A percentile compares a stretch with the other conserved stretches of the same genome.
phyloP scores from a whole-genome alignment of 2,888 invertebrate genomes.

The Deladenus siricidicola region DNA sequence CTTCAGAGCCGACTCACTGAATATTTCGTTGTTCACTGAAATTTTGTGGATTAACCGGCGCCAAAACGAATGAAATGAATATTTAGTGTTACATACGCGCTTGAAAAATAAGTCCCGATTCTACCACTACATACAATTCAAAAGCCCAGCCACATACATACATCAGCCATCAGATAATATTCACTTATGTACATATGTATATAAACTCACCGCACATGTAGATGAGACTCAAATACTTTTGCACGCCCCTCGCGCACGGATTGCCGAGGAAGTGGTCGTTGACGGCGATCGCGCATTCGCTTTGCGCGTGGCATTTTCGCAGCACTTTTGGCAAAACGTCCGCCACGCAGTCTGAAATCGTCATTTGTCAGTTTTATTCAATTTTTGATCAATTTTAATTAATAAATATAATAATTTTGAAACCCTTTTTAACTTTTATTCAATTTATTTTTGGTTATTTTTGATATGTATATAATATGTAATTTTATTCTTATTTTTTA shows the following conservation, averaged over 20 bases:
- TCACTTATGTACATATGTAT: background rate
- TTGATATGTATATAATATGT: background rate
- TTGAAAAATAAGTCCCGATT: background rate
- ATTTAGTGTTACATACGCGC: background rate
- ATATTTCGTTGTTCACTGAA: conserved; percentile 50
- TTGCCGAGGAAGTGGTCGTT: conserved; percentile 54
- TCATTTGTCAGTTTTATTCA: background rate
- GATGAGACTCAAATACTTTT: conserved; percentile 55
- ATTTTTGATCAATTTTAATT: conserved; percentile 4
- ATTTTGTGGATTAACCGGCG: background rate
- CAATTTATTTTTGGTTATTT: no score
- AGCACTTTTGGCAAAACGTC: conserved; percentile 50
- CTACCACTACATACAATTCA: no score
- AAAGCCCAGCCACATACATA: no score
- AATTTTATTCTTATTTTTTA: no score
- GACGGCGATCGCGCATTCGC: conserved; percentile 53
- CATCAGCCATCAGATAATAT: no score
- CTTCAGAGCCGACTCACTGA: conserved; percentile 47
- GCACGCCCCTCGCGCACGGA: conserved; percentile 53
- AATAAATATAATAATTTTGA: no score
- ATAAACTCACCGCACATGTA: conserved; percentile 55
- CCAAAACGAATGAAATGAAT: background rate
- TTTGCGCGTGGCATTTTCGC: conserved; percentile 54
- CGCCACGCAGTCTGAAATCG: conserved; percentile 38
- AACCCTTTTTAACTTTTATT: no score